phyloP scores from a whole-genome alignment of 1,140 invertebrate genomes.

The Pollicipes pollicipes region DNA sequence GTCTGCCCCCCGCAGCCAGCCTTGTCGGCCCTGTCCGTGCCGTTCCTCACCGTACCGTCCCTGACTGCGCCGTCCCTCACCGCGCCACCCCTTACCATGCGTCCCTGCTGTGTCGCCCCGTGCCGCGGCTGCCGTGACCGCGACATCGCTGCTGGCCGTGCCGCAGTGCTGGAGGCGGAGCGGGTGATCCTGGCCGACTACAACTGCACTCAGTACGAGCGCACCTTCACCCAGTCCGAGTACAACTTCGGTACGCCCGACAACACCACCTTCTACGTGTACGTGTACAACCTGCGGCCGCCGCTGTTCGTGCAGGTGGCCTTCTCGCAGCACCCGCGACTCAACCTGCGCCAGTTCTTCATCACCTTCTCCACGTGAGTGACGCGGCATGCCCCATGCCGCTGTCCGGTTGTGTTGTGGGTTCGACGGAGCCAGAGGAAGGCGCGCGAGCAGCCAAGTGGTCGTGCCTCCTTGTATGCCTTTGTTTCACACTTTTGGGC shows the following conservation, averaged over 20 bases:
- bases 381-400: too few relatives aligned
- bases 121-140: not conserved
- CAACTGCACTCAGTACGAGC: constrained; percentile 65
- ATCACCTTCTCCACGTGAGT: constrained; percentile 91
- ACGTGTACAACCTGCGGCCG: constrained; percentile 87
- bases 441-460: too few relatives aligned
- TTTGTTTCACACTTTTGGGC: too few relatives aligned
- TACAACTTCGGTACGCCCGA: constrained; percentile 64
- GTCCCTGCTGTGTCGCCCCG: too few relatives aligned
- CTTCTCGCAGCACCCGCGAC: constrained; percentile 89
- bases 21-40: too few relatives aligned
- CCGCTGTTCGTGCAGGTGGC: constrained; percentile 73
- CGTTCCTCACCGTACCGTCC: too few relatives aligned
- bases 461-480: too few relatives aligned
- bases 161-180: constrained; percentile 40
- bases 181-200: constrained; percentile 48
- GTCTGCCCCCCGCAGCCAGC: too few relatives aligned
- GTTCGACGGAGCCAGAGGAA: too few relatives aligned
- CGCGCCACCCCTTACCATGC: too few relatives aligned
- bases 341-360: constrained; percentile 93
- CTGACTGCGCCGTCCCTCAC: too few relatives aligned
- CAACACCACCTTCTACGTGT: constrained; percentile 93
- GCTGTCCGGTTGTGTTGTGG: too few relatives aligned
- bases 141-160: not conserved
- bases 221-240: constrained; percentile 72